Percentiles rank a stretch among this genome's conserved stretches.
These are phyloP conservation scores for Acipenser ruthenus DNA, from an alignment of 2,797 vertebrate species.

Conservation along the genomic window DNA sequence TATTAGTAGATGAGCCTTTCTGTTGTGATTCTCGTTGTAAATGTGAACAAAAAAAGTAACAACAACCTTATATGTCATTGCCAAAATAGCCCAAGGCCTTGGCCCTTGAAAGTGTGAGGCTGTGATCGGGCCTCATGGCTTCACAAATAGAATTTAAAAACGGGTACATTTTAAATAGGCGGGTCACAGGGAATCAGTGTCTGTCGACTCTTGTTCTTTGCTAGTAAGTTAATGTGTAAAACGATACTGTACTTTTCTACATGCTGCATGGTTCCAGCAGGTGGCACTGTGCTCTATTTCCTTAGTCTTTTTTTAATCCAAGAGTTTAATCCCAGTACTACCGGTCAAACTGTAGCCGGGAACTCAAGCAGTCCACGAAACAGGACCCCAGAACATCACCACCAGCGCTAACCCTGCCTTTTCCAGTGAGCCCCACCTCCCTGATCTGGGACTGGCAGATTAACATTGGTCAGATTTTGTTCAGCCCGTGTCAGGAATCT, in stretches of 20 bases:
- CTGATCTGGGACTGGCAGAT: too few relatives aligned
- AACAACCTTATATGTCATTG: neutral
- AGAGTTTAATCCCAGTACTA: too few relatives aligned
- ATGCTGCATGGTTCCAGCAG: neutral
- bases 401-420: too few relatives aligned
- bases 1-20: neutral
- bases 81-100: conserved; percentile 1
- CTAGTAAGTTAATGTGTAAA: neutral
- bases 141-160: neutral
- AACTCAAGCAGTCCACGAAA: too few relatives aligned
- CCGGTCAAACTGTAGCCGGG: too few relatives aligned
- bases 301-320: too few relatives aligned
- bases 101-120: neutral
- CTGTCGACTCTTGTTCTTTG: conserved; percentile 6
- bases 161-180: neutral
- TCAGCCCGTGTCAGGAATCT: too few relatives aligned
- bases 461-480: too few relatives aligned
- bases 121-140: neutral
- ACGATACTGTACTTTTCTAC: neutral
- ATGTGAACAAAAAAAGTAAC: too few relatives aligned
- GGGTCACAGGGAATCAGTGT: neutral
- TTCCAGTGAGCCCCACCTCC: too few relatives aligned
- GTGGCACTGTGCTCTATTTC: too few relatives aligned
- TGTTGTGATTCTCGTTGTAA: neutral
- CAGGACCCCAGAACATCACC: too few relatives aligned